Percentiles rank a stretch among this genome's conserved stretches.
phyloP scores from a whole-genome alignment of 2,113 vertebrate genomes.

The Callospermophilus lateralis region DNA sequence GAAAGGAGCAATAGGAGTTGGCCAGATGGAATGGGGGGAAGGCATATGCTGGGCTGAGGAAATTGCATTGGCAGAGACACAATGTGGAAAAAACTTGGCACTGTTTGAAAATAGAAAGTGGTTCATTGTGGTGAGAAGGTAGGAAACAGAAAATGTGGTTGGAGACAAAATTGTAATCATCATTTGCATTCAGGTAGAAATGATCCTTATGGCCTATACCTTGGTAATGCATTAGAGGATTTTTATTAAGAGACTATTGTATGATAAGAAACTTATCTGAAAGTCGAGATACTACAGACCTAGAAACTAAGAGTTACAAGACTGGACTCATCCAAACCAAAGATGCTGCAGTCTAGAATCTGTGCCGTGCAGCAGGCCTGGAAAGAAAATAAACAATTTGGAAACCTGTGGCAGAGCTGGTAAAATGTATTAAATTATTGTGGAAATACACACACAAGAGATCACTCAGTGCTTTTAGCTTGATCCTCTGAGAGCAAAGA shows the following conservation, averaged over 20 bases:
- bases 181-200: not conserved
- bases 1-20: conserved; percentile 3
- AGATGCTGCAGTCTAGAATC: not conserved
- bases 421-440: not conserved
- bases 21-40: not conserved
- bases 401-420: not conserved
- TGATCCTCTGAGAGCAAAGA: not conserved
- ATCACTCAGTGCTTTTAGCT: not conserved
- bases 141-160: conserved; percentile 19
- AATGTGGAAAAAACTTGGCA: conserved; percentile 13
- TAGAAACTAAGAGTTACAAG: not conserved
- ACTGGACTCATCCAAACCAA: not conserved
- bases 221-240: not conserved
- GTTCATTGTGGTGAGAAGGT: not conserved
- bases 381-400: not conserved
- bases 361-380: not conserved
- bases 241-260: not conserved
- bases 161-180: not conserved
- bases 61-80: conserved; percentile 34
- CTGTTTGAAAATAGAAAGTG: conserved; percentile 52
- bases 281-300: not conserved
- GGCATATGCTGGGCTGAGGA: conserved; percentile 9
- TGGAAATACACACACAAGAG: not conserved
- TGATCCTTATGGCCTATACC: not conserved
- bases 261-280: not conserved